Conservation (phyloP, 1,140 invertebrate species). For the Paralvinella palmiformis region DNA sequence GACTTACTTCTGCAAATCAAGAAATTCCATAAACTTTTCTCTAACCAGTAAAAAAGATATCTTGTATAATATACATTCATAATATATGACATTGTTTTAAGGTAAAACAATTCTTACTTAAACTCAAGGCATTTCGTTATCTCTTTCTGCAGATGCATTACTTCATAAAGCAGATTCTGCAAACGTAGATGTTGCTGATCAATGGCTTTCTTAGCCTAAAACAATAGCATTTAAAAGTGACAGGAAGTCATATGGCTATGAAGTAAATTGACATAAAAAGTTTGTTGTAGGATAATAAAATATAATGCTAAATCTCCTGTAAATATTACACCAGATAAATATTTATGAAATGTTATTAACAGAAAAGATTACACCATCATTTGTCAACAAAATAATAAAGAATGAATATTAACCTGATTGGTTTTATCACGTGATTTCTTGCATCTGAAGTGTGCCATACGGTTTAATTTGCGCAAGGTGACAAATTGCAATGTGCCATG, state of each 20-base stretch:
- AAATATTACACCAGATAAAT: background rate
- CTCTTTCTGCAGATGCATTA: slow-evolving; percentile 87
- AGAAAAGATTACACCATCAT: background rate
- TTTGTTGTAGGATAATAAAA: background rate
- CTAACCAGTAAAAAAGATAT: too few relatives aligned
- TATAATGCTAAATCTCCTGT: background rate
- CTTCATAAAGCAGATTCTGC: slow-evolving; percentile 93
- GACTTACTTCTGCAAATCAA: too few relatives aligned
- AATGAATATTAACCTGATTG: slow-evolving; percentile 50
- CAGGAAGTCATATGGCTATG: background rate
- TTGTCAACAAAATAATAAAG: background rate
- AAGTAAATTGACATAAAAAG: background rate
- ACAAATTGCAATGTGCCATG: slow-evolving; percentile 70
- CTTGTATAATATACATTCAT: too few relatives aligned
- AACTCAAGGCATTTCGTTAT: slow-evolving; percentile 89
- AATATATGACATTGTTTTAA: too few relatives aligned
- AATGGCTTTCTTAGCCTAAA: slow-evolving; percentile 72
- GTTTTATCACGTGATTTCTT: slow-evolving; percentile 71
- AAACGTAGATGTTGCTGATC: slow-evolving; percentile 83
- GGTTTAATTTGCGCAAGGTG: slow-evolving; percentile 80
- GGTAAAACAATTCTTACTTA: slow-evolving; percentile 56
- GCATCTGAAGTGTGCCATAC: slow-evolving; percentile 79
- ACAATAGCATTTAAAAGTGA: slow-evolving; percentile 11
- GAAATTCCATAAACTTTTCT: too few relatives aligned
- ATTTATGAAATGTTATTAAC: background rate